Conservation (phyloP, 1,140 invertebrate species). For the Andrena cerasifolii region DNA sequence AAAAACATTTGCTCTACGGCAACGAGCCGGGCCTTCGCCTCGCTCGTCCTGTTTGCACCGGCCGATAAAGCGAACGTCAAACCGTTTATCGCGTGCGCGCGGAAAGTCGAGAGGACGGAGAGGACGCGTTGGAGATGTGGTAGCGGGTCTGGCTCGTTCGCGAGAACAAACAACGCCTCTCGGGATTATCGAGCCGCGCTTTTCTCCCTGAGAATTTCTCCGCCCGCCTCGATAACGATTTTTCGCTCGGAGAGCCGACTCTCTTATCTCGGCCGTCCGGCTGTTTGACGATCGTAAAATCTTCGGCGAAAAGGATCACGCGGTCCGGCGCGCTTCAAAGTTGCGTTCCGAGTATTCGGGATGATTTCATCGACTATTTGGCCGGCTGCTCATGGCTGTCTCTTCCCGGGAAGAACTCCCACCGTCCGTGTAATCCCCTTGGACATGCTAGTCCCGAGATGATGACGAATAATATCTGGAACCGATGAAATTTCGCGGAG, state of each 20-base stretch:
- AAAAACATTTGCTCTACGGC: constrained; percentile 67
- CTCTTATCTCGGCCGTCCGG: constrained; percentile 50
- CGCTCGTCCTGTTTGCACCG: constrained; percentile 72
- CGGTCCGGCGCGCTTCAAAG: neutral
- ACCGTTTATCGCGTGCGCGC: constrained; percentile 71
- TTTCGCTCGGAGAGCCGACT: constrained; percentile 22
- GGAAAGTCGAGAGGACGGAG: constrained; percentile 33
- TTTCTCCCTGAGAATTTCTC: constrained; percentile 28
- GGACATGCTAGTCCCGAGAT: constrained; percentile 72
- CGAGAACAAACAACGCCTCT: constrained; percentile 52
- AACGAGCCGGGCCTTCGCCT: constrained; percentile 64
- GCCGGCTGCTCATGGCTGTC: neutral
- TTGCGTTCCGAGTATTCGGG: neutral
- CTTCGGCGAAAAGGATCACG: constrained; percentile 45
- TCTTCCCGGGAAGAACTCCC: constrained; percentile 26
- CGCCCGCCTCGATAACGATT: constrained; percentile 70
- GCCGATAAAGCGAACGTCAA: constrained; percentile 71
- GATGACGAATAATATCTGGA: constrained; percentile 79
- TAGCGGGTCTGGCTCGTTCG: neutral
- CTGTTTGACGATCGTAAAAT: constrained; percentile 76
- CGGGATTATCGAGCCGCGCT: constrained; percentile 66
- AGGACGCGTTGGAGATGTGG: too few relatives aligned
- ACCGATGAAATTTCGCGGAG: constrained; percentile 73
- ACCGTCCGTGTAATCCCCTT: constrained; percentile 59
- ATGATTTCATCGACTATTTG: constrained; percentile 48